Percentiles rank a stretch among this genome's conserved stretches.
Conservation (phyloP, 1,140 invertebrate genomes). For the Teleogryllus occipitalis region DNA sequence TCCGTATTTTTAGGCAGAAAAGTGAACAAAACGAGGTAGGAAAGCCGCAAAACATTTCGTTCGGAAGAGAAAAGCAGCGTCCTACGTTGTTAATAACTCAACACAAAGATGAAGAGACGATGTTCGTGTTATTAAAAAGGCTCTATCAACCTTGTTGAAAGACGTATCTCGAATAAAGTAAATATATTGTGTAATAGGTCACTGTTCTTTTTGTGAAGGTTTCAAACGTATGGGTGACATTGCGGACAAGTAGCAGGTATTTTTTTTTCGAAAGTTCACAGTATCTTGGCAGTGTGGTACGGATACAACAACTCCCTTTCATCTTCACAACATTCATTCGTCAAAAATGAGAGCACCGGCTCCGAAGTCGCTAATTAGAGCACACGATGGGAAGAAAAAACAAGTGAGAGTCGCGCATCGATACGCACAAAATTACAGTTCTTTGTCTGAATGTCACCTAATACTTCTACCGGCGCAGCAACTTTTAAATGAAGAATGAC, state of each 20-base stretch:
- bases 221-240: not conserved
- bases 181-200: not conserved
- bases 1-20: not conserved
- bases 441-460: too few relatives aligned
- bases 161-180: not conserved
- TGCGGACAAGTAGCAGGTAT: not conserved
- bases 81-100: not conserved
- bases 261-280: not conserved
- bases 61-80: not conserved
- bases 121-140: not conserved
- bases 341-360: not conserved
- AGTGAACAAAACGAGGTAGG: not conserved
- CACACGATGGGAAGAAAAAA: not conserved
- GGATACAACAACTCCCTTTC: too few relatives aligned
- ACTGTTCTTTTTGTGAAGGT: not conserved
- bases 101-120: not conserved
- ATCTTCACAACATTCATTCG: too few relatives aligned
- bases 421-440: too few relatives aligned
- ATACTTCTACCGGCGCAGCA: too few relatives aligned
- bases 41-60: not conserved
- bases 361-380: not conserved
- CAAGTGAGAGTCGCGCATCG: not conserved
- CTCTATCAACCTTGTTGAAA: not conserved
- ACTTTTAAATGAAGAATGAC: too few relatives aligned
- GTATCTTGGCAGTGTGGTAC: too few relatives aligned